These are phyloP conservation scores for Oreochromis niloticus DNA, from an alignment of 2,113 vertebrate species.

Conservation along the genomic window DNA sequence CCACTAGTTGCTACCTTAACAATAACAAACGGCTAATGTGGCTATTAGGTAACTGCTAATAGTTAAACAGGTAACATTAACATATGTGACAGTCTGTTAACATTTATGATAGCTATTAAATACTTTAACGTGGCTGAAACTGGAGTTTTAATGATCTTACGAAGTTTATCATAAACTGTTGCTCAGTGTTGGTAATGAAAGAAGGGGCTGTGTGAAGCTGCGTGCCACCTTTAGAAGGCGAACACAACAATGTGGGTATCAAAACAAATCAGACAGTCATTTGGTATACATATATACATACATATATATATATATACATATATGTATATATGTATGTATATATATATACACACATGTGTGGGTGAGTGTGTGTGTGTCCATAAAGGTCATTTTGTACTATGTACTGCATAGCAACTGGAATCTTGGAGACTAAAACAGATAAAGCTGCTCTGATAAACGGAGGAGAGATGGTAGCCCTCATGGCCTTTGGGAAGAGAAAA, in stretches of 20 bases:
- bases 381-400: background rate
- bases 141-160: background rate
- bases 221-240: background rate
- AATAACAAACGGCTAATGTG: background rate
- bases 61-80: background rate
- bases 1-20: background rate
- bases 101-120: background rate
- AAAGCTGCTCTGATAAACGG: constrained; percentile 12
- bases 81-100: background rate
- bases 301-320: background rate
- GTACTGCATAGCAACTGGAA: background rate
- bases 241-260: background rate
- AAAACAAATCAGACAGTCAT: background rate
- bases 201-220: background rate
- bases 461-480: constrained; percentile 42
- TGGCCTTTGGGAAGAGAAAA: constrained; percentile 32
- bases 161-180: background rate
- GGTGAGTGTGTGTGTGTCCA: background rate
- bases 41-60: background rate
- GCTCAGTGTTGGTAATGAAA: background rate
- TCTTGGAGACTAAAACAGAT: background rate
- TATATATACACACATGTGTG: rapidly evolving
- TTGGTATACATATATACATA: background rate
- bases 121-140: background rate
- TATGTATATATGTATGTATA: rapidly evolving